Conservation (phyloP, 2,113 vertebrate genomes). For the Paradisaea rubra region DNA sequence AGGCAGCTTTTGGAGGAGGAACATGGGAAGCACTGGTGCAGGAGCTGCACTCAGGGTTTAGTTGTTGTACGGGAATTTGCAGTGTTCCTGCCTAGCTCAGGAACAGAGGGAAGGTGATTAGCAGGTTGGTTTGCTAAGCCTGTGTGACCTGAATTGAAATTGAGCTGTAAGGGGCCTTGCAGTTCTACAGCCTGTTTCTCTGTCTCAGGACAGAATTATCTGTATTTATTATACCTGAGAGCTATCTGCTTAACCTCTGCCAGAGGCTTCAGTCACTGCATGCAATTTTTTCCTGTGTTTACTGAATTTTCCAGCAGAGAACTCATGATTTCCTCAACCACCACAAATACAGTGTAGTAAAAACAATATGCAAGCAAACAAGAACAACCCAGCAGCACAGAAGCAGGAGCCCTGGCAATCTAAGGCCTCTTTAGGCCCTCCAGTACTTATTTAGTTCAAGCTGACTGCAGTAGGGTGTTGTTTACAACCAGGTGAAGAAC, state of each 20-base stretch:
- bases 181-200: not conserved
- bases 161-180: not conserved
- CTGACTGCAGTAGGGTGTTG: not conserved
- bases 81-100: not conserved
- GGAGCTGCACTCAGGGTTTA: not conserved
- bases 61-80: not conserved
- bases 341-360: not conserved
- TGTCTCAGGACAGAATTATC: not conserved
- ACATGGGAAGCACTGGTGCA: not conserved
- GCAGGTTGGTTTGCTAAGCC: not conserved
- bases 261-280: not conserved
- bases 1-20: not conserved
- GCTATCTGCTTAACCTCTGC: not conserved
- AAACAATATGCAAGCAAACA: not conserved
- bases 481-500: not conserved
- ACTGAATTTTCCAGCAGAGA: not conserved
- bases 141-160: not conserved
- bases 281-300: not conserved
- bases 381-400: not conserved
- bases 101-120: not conserved
- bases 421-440: not conserved
- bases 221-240: not conserved
- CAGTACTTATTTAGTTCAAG: not conserved
- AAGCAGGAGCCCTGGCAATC: not conserved
- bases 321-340: not conserved